These are phyloP conservation scores for Setipinna tenuifilis DNA, from an alignment of 2,797 vertebrate species.

Conservation along the genomic window DNA sequence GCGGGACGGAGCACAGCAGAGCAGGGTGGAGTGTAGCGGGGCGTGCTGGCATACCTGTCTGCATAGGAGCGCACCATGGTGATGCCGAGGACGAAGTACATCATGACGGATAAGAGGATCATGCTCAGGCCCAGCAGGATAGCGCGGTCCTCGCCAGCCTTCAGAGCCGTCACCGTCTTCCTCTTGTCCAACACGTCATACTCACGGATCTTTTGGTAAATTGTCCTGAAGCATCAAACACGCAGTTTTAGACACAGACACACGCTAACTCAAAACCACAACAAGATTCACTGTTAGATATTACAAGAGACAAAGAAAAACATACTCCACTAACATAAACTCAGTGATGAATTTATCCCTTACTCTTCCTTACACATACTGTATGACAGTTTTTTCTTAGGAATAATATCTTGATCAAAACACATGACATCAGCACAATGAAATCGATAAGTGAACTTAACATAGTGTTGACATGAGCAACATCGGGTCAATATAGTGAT, in stretches of 20 bases:
- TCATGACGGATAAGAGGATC: constrained; percentile 91
- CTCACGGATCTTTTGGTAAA: constrained; percentile 92
- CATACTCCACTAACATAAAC: too few species aligned
- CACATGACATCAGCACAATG: too few species aligned
- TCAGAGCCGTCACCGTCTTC: constrained; percentile 92
- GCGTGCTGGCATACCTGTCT: constrained; percentile 79
- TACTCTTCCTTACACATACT: too few species aligned
- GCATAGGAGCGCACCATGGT: constrained; percentile 89
- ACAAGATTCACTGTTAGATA: not conserved
- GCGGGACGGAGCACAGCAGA: not conserved
- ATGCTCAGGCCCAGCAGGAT: constrained; percentile 91
- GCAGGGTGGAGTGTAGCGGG: not conserved
- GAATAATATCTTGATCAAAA: too few species aligned
- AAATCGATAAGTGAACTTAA: too few species aligned
- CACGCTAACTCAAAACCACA: not conserved
- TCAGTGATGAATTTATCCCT: too few species aligned
- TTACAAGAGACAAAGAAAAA: not conserved
- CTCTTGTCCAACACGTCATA: constrained; percentile 91
- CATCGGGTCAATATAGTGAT: too few species aligned
- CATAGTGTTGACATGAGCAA: too few species aligned
- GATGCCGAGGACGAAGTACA: constrained; percentile 94
- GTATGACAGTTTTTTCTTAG: too few species aligned
- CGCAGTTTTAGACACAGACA: not conserved
- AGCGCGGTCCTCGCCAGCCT: constrained; percentile 92
- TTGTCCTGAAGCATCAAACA: constrained; percentile 76